Base-by-base conservation (phyloP, 1,140 invertebrate genomes). In the Agraylea sexmaculata region DNA sequence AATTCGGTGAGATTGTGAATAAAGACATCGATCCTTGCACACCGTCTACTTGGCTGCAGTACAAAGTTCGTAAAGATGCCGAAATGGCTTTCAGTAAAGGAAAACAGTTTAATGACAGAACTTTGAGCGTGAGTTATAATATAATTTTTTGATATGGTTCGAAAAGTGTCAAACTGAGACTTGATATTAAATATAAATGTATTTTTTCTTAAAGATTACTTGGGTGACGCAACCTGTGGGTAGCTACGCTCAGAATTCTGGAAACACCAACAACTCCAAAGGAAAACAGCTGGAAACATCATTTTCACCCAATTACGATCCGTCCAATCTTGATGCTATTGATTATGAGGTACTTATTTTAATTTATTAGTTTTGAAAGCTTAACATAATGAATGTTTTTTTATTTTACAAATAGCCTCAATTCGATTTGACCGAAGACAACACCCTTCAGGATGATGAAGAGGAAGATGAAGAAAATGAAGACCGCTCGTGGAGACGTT, bases 1-100 rank as follows among this genome's bases (percentile, higher is more conserved):
- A 77, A 73, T 82, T 70, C 57, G 81, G 81, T 30, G 74, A 78
- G 53, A 75, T 86, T 41, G 68, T 77, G 2, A 78, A 78, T 51
- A 73, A 77, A 49, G 70, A 77, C 33, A 68, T 70, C 33, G 78
- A 82, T 54, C 70, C 76, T 19, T 69, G 69, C 11, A 73, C 71
- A 32, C 77, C 78, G 15, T 75, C 77, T 30, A 66, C 81, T 36
- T 73, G 80, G 20, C 59, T 87, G 25, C 77, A 77, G 51, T 87
- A 74, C 53, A 76, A 79, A 47, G 71, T 75, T 7, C 67, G 83
- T 47, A 80, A 79, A 55, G 76, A 80, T 45, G 83, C 83, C 1
- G 83, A 87, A 58, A 62, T 73, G 6, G 78, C 78, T 1, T 55
- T 77, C 35, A 53, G 66, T 15, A 75, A 78, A 53, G 77, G 78